Percentiles rank a stretch among this genome's conserved stretches.
phyloP scores from a whole-genome alignment of 2,113 vertebrate genomes.

The Uropsilus gracilis region DNA sequence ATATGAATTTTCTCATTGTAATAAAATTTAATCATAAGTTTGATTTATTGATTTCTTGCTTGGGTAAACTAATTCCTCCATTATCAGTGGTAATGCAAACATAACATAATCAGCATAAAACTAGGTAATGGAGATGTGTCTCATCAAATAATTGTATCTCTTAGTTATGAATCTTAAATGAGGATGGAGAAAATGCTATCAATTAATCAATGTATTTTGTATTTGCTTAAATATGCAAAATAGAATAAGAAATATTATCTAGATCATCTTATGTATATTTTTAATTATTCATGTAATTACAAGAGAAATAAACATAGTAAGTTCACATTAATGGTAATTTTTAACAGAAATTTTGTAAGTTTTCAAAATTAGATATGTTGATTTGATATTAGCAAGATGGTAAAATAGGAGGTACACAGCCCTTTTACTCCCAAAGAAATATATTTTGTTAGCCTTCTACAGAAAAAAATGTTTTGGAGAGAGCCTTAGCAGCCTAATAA shows the following conservation, averaged over 20 bases:
- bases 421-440: neutral
- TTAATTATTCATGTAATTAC: slow-evolving; percentile 55
- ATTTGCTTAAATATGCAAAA: slow-evolving; percentile 69
- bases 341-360: neutral
- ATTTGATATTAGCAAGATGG: neutral
- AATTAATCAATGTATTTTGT: slow-evolving; percentile 74
- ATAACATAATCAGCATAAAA: slow-evolving; percentile 79
- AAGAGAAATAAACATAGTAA: slow-evolving; percentile 16
- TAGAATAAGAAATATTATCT: too few relatives aligned
- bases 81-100: slow-evolving; percentile 80
- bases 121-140: slow-evolving; percentile 70
- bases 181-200: slow-evolving; percentile 68
- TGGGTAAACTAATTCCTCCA: slow-evolving; percentile 79
- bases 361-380: neutral
- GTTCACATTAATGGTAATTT: neutral
- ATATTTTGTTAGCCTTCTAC: neutral
- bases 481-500: neutral
- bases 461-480: neutral
- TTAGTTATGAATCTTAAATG: slow-evolving; percentile 78
- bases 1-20: slow-evolving; percentile 64
- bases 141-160: slow-evolving; percentile 82
- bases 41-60: slow-evolving; percentile 84
- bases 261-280: slow-evolving; percentile 54
- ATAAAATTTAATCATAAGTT: slow-evolving; percentile 78
- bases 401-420: neutral